Evolutionary conservation across 2,888 invertebrate species (phyloP).

Genomic region (Hydriomena furcata): DNA sequence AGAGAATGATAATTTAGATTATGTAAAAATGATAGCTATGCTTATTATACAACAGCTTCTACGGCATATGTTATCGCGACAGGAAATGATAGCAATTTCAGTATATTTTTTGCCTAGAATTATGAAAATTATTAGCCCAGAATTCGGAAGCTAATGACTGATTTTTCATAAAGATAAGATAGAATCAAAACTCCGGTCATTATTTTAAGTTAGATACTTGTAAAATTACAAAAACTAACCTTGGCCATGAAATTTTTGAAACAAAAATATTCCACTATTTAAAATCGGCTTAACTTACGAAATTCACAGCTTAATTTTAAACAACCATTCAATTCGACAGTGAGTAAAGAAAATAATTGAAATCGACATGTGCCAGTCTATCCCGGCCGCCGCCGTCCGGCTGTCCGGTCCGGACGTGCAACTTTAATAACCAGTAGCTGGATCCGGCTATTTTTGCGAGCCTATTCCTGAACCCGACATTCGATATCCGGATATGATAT

Average conservation of each 20-base stretch:
- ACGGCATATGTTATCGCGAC: not conserved
- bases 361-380: constrained; percentile 43
- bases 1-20: no score
- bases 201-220: no score
- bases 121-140: no score
- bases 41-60: no score
- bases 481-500: constrained; percentile 27
- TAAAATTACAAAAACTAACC: no score
- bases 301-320: constrained; percentile 12
- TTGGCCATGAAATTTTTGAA: no score
- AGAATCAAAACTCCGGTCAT: not conserved
- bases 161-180: constrained; percentile 5
- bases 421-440: constrained; percentile 52
- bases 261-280: no score
- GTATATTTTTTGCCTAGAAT: not conserved
- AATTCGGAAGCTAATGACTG: not conserved
- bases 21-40: no score
- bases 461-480: constrained; percentile 25
- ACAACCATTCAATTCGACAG: constrained; percentile 18
- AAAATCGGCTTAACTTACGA: no score
- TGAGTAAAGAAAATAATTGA: constrained; percentile 33
- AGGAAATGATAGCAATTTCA: constrained; percentile 2
- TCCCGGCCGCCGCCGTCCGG: constrained; percentile 43
- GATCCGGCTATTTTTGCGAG: constrained; percentile 32
- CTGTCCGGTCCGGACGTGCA: constrained; percentile 46